Percentiles rank a stretch among this genome's conserved stretches.
Evolutionary conservation across 1,140 invertebrate species (phyloP).

Genomic region (Halictus rubicundus): DNA sequence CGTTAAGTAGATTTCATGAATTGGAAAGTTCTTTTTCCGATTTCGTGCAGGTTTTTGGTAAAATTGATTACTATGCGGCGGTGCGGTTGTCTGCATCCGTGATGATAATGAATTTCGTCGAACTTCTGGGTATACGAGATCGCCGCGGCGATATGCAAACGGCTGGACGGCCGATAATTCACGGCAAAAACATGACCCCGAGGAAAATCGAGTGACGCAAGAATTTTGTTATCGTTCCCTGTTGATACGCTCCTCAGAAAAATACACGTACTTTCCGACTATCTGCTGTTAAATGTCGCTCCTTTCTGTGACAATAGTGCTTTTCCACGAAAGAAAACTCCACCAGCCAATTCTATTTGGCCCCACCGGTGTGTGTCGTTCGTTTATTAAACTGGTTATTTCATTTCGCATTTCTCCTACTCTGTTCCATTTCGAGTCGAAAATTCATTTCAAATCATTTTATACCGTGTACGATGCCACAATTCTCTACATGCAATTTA

Average conservation of each 20-base stretch:
- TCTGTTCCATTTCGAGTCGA: too few species aligned
- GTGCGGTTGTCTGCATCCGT: background rate
- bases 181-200: conserved; percentile 9
- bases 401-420: too few species aligned
- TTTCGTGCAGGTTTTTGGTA: too few species aligned
- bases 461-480: too few species aligned
- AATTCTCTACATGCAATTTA: too few species aligned
- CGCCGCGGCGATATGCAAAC: conserved; percentile 1
- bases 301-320: background rate
- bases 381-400: too few species aligned
- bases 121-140: background rate
- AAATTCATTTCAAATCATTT: too few species aligned
- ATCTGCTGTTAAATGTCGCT: background rate
- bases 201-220: conserved; percentile 31
- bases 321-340: background rate
- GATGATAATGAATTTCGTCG: background rate
- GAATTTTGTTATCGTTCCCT: conserved; percentile 4
- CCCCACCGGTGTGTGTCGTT: too few species aligned
- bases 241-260: conserved; percentile 6
- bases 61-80: too few species aligned
- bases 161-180: background rate
- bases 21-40: background rate
- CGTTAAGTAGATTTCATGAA: background rate
- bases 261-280: background rate
- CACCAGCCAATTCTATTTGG: background rate